Conservation (phyloP, 2,113 vertebrate species). For the Tyto alba region DNA sequence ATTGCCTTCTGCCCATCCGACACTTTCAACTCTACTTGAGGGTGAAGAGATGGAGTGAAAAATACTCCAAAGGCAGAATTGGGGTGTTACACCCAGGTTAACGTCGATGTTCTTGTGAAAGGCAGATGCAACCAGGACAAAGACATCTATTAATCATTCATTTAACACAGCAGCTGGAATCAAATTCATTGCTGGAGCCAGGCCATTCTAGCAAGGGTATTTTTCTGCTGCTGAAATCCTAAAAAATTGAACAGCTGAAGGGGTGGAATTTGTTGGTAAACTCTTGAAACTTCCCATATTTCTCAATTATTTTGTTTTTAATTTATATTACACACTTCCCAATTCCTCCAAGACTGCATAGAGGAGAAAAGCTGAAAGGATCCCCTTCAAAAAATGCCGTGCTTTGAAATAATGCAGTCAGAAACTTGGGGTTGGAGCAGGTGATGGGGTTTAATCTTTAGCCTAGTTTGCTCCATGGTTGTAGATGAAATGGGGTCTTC, state of each 20-base stretch:
- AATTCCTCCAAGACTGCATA: neutral
- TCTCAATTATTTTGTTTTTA: neutral
- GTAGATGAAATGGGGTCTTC: neutral
- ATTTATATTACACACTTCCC: neutral
- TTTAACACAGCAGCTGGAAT: neutral
- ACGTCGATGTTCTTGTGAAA: neutral
- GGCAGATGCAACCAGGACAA: neutral
- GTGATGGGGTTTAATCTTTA: too few relatives aligned
- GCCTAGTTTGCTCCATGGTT: fast-evolving
- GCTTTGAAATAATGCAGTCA: neutral
- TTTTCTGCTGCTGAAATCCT: neutral
- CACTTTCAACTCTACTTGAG: neutral
- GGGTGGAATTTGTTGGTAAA: neutral
- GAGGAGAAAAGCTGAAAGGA: neutral
- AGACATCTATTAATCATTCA: neutral
- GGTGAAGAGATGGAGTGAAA: neutral
- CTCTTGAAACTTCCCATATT: neutral
- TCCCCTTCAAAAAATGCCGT: too few relatives aligned
- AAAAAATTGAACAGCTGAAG: neutral
- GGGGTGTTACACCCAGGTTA: neutral
- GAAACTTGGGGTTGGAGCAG: neutral
- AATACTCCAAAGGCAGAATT: neutral
- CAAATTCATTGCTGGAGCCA: neutral
- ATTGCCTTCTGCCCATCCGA: neutral
- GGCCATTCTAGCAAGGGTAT: neutral